Evolutionary conservation across 2,113 vertebrate species (phyloP).

Genomic region (Puntigrus tetrazona): DNA sequence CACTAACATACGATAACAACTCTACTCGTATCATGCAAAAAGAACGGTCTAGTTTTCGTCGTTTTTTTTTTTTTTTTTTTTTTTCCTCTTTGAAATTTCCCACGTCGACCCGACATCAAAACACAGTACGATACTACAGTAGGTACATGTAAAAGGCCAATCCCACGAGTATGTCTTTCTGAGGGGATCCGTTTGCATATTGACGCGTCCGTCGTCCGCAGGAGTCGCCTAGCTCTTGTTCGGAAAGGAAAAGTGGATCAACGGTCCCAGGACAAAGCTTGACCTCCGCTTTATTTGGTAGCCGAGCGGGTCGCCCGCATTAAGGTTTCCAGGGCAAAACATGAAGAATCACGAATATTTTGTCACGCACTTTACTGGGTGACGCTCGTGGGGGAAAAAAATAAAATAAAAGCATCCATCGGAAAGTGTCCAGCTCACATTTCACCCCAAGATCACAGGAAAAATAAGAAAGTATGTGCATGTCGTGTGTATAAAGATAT

Average conservation of each 20-base stretch:
- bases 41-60: constrained; percentile 75
- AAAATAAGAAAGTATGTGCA: not conserved
- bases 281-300: constrained; percentile 35
- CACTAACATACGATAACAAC: constrained; percentile 83
- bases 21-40: constrained; percentile 86
- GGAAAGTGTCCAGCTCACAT: not conserved
- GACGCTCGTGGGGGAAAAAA: not conserved
- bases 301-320: constrained; percentile 30
- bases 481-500: not conserved
- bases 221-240: not conserved
- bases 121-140: constrained; percentile 83
- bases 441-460: not conserved
- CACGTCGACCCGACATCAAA: constrained; percentile 81
- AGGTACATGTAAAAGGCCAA: constrained; percentile 82
- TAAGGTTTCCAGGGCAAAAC: constrained; percentile 45
- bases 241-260: not conserved
- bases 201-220: constrained; percentile 73
- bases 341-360: constrained; percentile 18
- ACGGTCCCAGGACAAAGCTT: constrained; percentile 1
- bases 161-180: constrained; percentile 80
- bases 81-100: constrained; percentile 76
- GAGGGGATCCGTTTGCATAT: constrained; percentile 70
- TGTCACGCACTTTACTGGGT: not conserved
- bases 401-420: too few relatives aligned
- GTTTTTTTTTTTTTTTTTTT: constrained; percentile 62